These are phyloP conservation scores for Plagiodera versicolora DNA, from an alignment of 2,888 invertebrate species.

Conservation along the genomic window DNA sequence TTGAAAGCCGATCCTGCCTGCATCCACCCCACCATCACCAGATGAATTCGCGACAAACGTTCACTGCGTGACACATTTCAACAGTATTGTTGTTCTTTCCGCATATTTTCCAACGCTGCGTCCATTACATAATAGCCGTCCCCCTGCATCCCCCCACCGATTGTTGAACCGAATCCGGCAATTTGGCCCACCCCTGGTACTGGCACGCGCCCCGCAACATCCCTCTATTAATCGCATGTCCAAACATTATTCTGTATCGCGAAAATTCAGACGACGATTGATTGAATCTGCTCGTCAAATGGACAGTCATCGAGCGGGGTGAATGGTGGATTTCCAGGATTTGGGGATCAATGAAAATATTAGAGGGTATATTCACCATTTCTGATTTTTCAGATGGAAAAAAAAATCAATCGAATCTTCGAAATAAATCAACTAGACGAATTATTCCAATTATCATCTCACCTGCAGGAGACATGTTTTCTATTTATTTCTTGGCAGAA, in stretches of 20 bases:
- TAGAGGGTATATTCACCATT: too few species aligned
- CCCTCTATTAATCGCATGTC: constrained; percentile 38
- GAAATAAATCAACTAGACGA: too few species aligned
- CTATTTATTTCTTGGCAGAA: too few species aligned
- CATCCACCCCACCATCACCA: neutral
- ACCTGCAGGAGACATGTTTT: too few species aligned
- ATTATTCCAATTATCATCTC: too few species aligned
- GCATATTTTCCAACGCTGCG: constrained; percentile 12
- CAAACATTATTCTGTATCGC: constrained; percentile 39
- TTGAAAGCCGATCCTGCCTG: too few species aligned
- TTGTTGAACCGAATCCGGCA: constrained; percentile 28
- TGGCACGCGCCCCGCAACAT: constrained; percentile 28
- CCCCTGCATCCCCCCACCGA: constrained; percentile 19
- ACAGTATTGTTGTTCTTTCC: constrained; percentile 20
- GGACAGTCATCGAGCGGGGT: constrained; percentile 14
- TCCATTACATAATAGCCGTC: constrained; percentile 16
- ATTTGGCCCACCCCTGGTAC: constrained; percentile 36
- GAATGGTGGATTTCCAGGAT: neutral
- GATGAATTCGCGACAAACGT: neutral
- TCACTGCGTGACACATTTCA: constrained; percentile 14
- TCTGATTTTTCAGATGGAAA: too few species aligned
- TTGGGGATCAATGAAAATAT: neutral
- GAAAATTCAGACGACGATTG: constrained; percentile 25
- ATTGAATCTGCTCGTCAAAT: constrained; percentile 21
- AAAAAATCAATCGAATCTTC: too few species aligned